Conservation (phyloP, 2,797 vertebrate species). For the Eutrigla gurnardus region DNA sequence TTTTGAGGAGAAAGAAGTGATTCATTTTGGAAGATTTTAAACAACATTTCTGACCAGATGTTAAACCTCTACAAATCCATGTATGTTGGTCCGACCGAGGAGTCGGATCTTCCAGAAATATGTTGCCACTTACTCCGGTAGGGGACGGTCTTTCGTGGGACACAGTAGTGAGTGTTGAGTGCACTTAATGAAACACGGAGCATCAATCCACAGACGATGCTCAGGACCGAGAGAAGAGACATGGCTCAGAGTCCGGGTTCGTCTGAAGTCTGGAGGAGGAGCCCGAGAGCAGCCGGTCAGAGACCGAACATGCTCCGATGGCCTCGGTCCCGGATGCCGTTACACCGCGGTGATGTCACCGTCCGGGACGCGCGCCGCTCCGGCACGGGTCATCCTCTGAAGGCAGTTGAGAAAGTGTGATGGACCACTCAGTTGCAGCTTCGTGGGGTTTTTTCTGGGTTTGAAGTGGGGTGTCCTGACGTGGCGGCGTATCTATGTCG, state of each 20-base stretch:
- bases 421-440: background rate
- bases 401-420: slow-evolving; percentile 18
- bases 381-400: slow-evolving; percentile 26
- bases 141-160: slow-evolving; percentile 81
- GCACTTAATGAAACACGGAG: slow-evolving; percentile 56
- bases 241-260: slow-evolving; percentile 72
- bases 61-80: too few relatives aligned
- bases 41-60: too few relatives aligned
- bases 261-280: slow-evolving; percentile 48
- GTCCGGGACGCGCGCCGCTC: slow-evolving; percentile 31
- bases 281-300: slow-evolving; percentile 49
- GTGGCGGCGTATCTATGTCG: slow-evolving; percentile 69
- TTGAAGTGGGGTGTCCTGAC: background rate
- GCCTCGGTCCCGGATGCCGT: slow-evolving; percentile 33
- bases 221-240: slow-evolving; percentile 70
- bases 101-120: background rate
- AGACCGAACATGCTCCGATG: slow-evolving; percentile 60
- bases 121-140: slow-evolving; percentile 75
- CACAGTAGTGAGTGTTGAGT: slow-evolving; percentile 49
- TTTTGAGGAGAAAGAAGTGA: too few relatives aligned
- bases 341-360: slow-evolving; percentile 3
- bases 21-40: too few relatives aligned
- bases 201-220: slow-evolving; percentile 73
- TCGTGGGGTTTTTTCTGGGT: too few relatives aligned
- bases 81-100: too few relatives aligned